Conservation (phyloP, 2,888 invertebrate genomes). For the Drosophila niveifrons region DNA sequence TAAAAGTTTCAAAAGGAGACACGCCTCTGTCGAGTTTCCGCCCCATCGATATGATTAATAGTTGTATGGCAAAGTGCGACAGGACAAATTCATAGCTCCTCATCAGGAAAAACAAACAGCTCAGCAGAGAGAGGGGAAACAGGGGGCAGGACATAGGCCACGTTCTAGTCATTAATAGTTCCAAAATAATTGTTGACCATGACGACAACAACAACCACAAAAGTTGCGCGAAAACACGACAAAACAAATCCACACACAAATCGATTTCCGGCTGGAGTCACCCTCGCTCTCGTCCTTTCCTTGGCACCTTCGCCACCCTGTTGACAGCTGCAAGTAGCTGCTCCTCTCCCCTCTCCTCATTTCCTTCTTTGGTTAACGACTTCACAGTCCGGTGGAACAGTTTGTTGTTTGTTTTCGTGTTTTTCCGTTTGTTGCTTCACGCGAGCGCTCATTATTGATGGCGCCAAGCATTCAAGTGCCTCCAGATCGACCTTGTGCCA, state of each 20-base stretch:
- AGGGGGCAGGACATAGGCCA: slow-evolving; percentile 33
- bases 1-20: slow-evolving; percentile 18
- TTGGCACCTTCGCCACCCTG: slow-evolving; percentile 48
- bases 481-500: slow-evolving; percentile 71
- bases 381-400: slow-evolving; percentile 57
- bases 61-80: slow-evolving; percentile 67
- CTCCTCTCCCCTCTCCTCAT: not conserved
- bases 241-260: slow-evolving; percentile 78
- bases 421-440: slow-evolving; percentile 69
- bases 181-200: slow-evolving; percentile 79
- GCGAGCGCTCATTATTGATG: slow-evolving; percentile 74
- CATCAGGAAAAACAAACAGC: slow-evolving; percentile 68
- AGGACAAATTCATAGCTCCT: slow-evolving; percentile 72
- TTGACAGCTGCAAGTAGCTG: slow-evolving; percentile 75
- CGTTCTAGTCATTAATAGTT: slow-evolving; percentile 75
- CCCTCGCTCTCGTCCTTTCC: slow-evolving; percentile 35
- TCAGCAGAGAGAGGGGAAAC: not conserved
- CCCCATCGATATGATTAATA: slow-evolving; percentile 69
- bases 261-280: slow-evolving; percentile 70
- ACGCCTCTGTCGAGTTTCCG: slow-evolving; percentile 27
- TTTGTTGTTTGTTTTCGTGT: slow-evolving; percentile 70
- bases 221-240: slow-evolving; percentile 65
- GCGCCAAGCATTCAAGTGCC: slow-evolving; percentile 58
- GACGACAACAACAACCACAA: slow-evolving; percentile 44
- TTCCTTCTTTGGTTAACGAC: slow-evolving; percentile 49